phyloP scores from a whole-genome alignment of 1,140 invertebrate species.

The Drosophila kanapiae region DNA sequence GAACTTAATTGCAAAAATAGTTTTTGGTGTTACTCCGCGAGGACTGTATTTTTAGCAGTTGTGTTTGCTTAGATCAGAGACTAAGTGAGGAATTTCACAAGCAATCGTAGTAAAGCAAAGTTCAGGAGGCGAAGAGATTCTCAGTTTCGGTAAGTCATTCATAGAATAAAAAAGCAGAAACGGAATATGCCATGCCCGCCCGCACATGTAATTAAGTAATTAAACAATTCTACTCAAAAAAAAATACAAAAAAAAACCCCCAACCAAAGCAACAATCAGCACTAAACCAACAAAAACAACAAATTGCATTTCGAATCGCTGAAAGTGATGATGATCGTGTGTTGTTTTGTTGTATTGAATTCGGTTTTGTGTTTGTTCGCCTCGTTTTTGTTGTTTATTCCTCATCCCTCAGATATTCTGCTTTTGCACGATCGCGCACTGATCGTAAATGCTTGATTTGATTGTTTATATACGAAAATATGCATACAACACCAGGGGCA shows the following conservation, averaged over 20 bases:
- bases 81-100: slow-evolving; percentile 52
- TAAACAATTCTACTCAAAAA: slow-evolving; percentile 46
- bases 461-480: slow-evolving; percentile 77
- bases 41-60: slow-evolving; percentile 41
- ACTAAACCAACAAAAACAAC: slow-evolving; percentile 30
- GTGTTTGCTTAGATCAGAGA: slow-evolving; percentile 54
- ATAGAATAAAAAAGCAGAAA: slow-evolving; percentile 27
- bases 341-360: slow-evolving; percentile 39
- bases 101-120: slow-evolving; percentile 47
- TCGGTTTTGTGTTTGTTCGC: slow-evolving; percentile 47
- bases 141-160: slow-evolving; percentile 36
- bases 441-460: slow-evolving; percentile 78
- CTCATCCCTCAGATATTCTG: slow-evolving; percentile 29
- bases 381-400: slow-evolving; percentile 28
- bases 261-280: slow-evolving; percentile 26
- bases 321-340: slow-evolving; percentile 67
- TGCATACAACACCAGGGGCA: slow-evolving; percentile 58
- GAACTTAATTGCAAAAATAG: slow-evolving; percentile 51
- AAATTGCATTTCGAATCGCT: slow-evolving; percentile 62
- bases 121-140: slow-evolving; percentile 28
- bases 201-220: slow-evolving; percentile 64
- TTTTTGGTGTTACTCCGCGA: slow-evolving; percentile 31
- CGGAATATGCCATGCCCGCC: slow-evolving; percentile 27
- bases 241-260: slow-evolving; percentile 37
- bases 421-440: slow-evolving; percentile 62